Conservation (phyloP, 2,888 invertebrate species). For the Stramonita haemastoma region DNA sequence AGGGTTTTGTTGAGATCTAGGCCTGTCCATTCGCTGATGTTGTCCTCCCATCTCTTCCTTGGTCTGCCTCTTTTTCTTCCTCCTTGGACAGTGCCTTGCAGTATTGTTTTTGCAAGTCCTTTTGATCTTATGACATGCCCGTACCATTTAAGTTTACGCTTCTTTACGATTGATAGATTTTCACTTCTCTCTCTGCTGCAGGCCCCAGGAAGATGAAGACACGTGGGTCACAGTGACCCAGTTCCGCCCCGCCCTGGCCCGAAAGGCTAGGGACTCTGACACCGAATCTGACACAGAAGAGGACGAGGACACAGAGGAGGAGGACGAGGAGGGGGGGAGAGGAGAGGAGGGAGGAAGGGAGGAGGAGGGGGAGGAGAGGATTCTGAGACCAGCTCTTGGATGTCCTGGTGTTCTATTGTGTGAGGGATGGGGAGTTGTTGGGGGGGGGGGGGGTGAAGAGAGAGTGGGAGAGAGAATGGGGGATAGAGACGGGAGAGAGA, state of each 20-base stretch:
- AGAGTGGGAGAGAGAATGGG: background rate
- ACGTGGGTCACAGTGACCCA: constrained; percentile 3
- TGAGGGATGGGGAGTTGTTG: background rate
- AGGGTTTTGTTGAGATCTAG: no score
- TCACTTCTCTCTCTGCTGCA: background rate
- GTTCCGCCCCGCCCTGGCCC: constrained; percentile 21
- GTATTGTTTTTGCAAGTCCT: no score
- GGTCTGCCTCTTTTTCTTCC: no score
- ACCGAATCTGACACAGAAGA: constrained; percentile 28
- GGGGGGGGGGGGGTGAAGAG: background rate
- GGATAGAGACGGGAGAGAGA: background rate
- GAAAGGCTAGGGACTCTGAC: constrained; percentile 29
- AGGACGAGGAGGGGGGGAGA: background rate
- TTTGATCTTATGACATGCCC: no score
- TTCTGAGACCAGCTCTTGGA: background rate
- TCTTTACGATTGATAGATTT: background rate
- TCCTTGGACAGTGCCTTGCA: no score
- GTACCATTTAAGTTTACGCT: no score
- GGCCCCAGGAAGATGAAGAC: background rate
- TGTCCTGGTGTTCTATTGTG: constrained; percentile 23
- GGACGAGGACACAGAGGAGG: constrained; percentile 13
- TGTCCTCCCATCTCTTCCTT: no score
- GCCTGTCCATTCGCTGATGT: no score
- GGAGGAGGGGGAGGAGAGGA: background rate
- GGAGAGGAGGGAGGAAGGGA: background rate